Conservation (phyloP, 2,113 vertebrate genomes). For the Salvelinus namaycush region DNA sequence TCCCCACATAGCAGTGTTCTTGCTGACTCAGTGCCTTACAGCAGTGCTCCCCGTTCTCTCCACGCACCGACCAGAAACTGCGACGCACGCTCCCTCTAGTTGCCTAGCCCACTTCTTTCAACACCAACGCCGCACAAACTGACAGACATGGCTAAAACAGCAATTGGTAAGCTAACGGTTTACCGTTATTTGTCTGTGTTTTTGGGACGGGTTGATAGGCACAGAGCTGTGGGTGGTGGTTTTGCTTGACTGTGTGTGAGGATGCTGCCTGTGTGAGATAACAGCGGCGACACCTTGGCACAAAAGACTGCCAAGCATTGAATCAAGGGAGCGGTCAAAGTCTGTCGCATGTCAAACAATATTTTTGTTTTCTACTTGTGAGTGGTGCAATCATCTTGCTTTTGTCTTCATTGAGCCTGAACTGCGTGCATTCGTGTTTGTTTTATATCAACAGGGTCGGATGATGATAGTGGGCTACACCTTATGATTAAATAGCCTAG, state of each 20-base stretch:
- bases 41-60: slow-evolving; percentile 48
- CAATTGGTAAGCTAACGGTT: slow-evolving; percentile 71
- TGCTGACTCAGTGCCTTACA: slow-evolving; percentile 83
- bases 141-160: slow-evolving; percentile 76
- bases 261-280: background rate
- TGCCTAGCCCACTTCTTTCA: slow-evolving; percentile 41
- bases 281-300: slow-evolving; percentile 67
- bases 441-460: background rate
- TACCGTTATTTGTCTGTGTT: slow-evolving; percentile 9
- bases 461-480: background rate
- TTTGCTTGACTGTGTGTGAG: slow-evolving; percentile 20
- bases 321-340: slow-evolving; percentile 64
- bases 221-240: background rate
- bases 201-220: background rate
- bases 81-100: slow-evolving; percentile 33
- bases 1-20: slow-evolving; percentile 34
- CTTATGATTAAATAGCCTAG: too few species aligned
- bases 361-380: background rate
- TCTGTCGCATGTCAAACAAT: slow-evolving; percentile 40
- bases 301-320: slow-evolving; percentile 66
- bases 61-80: slow-evolving; percentile 58
- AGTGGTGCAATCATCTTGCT: background rate
- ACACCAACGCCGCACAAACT: slow-evolving; percentile 33
- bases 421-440: background rate
- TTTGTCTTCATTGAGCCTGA: background rate